phyloP scores from a whole-genome alignment of 2,113 vertebrate species.

The Motacilla tschutschensis region DNA sequence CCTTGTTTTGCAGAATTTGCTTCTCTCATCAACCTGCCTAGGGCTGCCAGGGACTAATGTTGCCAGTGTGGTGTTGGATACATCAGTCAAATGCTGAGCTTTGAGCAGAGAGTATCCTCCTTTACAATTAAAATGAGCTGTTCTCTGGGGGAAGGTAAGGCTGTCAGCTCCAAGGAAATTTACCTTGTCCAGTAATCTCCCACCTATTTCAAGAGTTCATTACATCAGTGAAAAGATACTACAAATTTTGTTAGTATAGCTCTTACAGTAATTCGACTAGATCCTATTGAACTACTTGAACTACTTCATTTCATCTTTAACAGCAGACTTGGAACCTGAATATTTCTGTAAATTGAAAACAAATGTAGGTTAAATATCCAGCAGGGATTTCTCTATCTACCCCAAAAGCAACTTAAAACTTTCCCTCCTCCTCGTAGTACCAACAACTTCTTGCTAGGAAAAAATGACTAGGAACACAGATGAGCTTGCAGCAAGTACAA shows the following conservation, averaged over 20 bases:
- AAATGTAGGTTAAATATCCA: constrained; percentile 38
- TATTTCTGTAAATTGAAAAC: constrained; percentile 7
- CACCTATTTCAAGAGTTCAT: neutral
- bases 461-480: neutral
- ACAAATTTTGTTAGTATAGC: neutral
- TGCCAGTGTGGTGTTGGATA: neutral
- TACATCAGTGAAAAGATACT: neutral
- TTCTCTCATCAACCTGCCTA: constrained; percentile 29
- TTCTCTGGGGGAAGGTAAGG: neutral
- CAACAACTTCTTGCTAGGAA: neutral
- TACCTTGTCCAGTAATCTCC: neutral
- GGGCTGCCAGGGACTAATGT: constrained; percentile 13
- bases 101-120: neutral
- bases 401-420: neutral
- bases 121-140: constrained; percentile 14
- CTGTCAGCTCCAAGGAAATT: neutral
- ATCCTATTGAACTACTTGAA: neutral
- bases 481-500: neutral
- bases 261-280: neutral
- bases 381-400: neutral
- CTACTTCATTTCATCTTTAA: neutral
- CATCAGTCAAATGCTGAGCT: neutral
- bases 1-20: constrained; percentile 47
- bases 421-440: neutral
- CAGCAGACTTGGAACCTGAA: neutral